A percentile compares a stretch with the other conserved stretches of the same genome.
phyloP scores from a whole-genome alignment of 2,888 invertebrate species.

The Dermolepida albohirtum region DNA sequence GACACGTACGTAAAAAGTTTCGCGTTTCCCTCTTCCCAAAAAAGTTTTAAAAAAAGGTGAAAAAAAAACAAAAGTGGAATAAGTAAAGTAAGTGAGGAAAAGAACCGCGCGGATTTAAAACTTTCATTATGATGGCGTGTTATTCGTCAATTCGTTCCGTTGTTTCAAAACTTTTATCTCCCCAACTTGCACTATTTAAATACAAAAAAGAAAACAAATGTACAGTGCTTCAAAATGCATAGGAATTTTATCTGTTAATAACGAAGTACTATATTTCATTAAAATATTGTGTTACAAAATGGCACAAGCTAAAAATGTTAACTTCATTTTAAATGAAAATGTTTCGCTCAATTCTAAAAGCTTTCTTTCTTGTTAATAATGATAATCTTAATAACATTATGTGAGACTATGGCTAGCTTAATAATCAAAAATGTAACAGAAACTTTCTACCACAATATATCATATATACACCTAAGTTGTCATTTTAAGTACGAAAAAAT shows the following conservation, averaged over 20 bases:
- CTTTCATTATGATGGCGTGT: constrained; percentile 51
- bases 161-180: constrained; percentile 46
- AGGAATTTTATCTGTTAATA: neutral
- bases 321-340: no score
- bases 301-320: no score
- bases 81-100: constrained; percentile 25
- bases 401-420: no score
- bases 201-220: constrained; percentile 19
- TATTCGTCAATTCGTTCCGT: constrained; percentile 49
- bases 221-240: constrained; percentile 7
- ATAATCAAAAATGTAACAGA: no score
- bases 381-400: no score
- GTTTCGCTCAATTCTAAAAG: no score
- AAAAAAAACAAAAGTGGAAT: constrained; percentile 7
- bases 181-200: constrained; percentile 45
- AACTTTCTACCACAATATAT: no score
- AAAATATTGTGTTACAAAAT: no score
- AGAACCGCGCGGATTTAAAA: constrained; percentile 45
- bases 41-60: constrained; percentile 45
- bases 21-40: neutral
- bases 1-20: constrained; percentile 50
- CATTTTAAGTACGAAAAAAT: no score
- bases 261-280: no score
- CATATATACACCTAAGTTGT: no score
- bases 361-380: no score